Evolutionary conservation across 2,797 vertebrate genomes (phyloP).

Genomic region (Enteromius argenteus): DNA sequence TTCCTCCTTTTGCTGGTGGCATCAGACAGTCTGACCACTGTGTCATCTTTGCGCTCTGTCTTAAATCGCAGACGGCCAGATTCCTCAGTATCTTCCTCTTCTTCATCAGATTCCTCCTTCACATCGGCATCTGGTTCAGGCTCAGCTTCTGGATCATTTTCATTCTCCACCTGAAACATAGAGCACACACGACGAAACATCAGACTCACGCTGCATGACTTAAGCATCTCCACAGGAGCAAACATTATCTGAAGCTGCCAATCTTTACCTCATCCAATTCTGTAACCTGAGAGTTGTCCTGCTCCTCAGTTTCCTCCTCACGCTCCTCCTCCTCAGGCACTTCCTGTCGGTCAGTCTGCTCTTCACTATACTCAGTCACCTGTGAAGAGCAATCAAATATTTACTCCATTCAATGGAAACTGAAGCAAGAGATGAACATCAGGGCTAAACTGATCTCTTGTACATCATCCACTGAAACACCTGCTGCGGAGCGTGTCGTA

Average conservation of each 20-base stretch:
- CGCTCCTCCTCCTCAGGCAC: constrained; percentile 67
- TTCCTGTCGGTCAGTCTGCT: constrained; percentile 73
- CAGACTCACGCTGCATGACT: neutral
- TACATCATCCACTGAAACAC: constrained; percentile 14
- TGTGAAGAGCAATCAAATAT: constrained; percentile 55
- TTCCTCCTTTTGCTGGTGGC: constrained; percentile 89
- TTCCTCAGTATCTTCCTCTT: constrained; percentile 91
- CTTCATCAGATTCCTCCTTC: constrained; percentile 95
- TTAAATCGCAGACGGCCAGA: constrained; percentile 93
- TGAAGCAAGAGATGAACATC: neutral
- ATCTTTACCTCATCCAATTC: constrained; percentile 85
- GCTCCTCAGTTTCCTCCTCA: constrained; percentile 73
- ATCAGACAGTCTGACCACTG: constrained; percentile 90
- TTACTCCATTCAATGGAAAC: neutral
- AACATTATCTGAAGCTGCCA: neutral
- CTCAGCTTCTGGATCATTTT: constrained; percentile 76
- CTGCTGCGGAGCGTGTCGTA: neutral
- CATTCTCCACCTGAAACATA: constrained; percentile 23
- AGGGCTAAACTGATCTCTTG: constrained; percentile 2
- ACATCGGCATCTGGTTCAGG: constrained; percentile 80
- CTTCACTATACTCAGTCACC: constrained; percentile 78
- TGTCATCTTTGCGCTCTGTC: constrained; percentile 92
- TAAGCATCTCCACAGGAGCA: neutral
- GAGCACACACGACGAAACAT: neutral
- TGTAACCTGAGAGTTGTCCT: constrained; percentile 73